Base-by-base conservation (phyloP, 2,888 invertebrate species). In the Aphrophora alni region DNA sequence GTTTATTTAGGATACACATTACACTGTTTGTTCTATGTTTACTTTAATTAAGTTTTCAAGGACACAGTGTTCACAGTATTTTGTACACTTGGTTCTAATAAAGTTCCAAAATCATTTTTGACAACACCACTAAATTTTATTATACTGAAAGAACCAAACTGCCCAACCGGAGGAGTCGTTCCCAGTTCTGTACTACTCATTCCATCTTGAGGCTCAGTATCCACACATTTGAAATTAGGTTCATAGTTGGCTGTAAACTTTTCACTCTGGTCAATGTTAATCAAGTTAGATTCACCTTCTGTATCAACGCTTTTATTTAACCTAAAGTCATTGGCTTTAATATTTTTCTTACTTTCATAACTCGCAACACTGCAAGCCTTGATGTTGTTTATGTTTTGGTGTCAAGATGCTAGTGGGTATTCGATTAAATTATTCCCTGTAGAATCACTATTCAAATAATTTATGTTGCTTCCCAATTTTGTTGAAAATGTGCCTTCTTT, bases 401-500 rank as follows among this genome's bases (percentile, higher is more conserved):
- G 78, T 79, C 78, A 79, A 74, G 78, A 79, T 38, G 78, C 69
- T 38, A 74, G 74, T 14, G 78, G 74, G 68, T 79, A 79, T 27
- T 76, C 76, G 24, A 70, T 38, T 21, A 80, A 28, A 26, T 72
- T 72, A 44, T 68, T 80, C 26, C 71, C 77, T 3, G 72, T 51
- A 25, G 75, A 44, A 5, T 75, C 81, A 70, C 78, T 59, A 74
- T 79, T 78, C 71, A 81, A 71, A 70, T 79, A 82, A 74, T 80
- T 82, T 69, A 80, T 80, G 26, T 80, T 70, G 59, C 80, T 82
- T 10, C 74, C 74, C 68, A 74, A 68, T 38, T 79, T 79, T 24
- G 74, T 79, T 14, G 78, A 79, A n/a, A 82, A 77, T n/a, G 82
- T 77, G 59, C 80, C 78, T 33, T 82, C 82, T 72, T 81, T 80